Evolutionary conservation across 2,797 vertebrate genomes (phyloP).

Genomic region (Benthosema pterotum): DNA sequence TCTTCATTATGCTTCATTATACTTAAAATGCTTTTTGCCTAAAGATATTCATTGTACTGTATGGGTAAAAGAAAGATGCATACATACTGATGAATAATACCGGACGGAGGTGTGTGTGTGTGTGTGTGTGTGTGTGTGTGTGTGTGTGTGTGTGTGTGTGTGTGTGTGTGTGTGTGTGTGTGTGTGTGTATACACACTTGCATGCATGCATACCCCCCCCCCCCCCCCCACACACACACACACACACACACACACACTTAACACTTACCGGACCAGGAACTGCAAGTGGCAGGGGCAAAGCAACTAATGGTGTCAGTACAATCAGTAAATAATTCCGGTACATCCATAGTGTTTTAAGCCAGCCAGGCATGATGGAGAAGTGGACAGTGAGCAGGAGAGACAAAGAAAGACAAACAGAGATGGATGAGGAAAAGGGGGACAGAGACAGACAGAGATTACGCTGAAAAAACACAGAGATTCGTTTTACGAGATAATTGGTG

Average conservation of each 20-base stretch:
- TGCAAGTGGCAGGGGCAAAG: conserved; percentile 82
- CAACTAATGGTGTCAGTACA: conserved; percentile 73
- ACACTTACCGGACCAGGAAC: conserved; percentile 79
- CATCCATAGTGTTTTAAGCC: conserved; percentile 67
- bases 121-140: too few species aligned
- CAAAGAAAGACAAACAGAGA: conserved; percentile 4
- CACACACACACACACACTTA: conserved; percentile 16
- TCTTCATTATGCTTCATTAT: too few species aligned
- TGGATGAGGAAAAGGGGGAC: conserved; percentile 42
- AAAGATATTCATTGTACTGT: too few species aligned
- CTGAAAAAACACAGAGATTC: neutral
- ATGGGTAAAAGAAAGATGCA: too few species aligned
- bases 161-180: too few species aligned
- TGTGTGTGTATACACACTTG: neutral
- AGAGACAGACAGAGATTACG: conserved; percentile 1
- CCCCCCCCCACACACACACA: conserved; percentile 7
- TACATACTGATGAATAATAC: too few species aligned
- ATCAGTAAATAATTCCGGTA: conserved; percentile 80
- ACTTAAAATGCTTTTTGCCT: too few species aligned
- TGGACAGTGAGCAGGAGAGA: conserved; percentile 51
- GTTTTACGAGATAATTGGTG: conserved; percentile 14
- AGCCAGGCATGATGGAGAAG: conserved; percentile 64
- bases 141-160: too few species aligned
- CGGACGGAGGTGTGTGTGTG: too few species aligned
- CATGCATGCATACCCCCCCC: neutral